Conservation (phyloP, 1,140 invertebrate genomes). For the Pseudobourletiella spinata region DNA sequence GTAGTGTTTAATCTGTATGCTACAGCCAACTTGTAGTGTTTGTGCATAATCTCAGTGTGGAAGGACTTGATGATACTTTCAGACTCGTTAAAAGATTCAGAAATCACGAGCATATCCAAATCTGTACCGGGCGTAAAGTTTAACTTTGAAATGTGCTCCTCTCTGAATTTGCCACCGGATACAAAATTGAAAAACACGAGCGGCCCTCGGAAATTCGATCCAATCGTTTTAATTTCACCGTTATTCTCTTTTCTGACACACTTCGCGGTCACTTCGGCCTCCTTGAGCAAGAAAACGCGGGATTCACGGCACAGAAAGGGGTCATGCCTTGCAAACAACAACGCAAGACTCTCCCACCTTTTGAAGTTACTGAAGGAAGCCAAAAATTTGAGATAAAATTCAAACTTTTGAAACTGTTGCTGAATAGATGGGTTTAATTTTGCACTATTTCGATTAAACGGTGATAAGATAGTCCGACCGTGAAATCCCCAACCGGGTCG, state of each 20-base stretch:
- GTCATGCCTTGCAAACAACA: background rate
- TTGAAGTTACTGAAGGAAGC: background rate
- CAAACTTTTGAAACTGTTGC: too few relatives aligned
- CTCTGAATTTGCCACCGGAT: background rate
- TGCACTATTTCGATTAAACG: too few relatives aligned
- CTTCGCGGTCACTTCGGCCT: background rate
- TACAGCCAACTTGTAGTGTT: constrained; percentile 28
- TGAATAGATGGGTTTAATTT: too few relatives aligned
- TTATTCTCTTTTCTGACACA: too few relatives aligned
- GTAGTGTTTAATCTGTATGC: background rate
- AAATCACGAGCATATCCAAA: background rate
- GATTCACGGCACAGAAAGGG: background rate
- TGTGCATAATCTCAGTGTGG: constrained; percentile 12
- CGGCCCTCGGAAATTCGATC: background rate
- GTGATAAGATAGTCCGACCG: too few relatives aligned
- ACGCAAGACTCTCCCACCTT: background rate
- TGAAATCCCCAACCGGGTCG: too few relatives aligned
- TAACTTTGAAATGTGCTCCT: background rate
- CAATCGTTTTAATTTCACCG: background rate
- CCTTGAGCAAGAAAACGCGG: background rate
- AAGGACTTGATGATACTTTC: constrained; percentile 10
- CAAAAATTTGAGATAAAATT: background rate
- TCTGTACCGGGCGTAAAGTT: background rate
- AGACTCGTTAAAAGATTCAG: background rate
- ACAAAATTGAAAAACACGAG: too few relatives aligned